Conservation (phyloP, 2,888 invertebrate species). For the Ophion ellenae region DNA sequence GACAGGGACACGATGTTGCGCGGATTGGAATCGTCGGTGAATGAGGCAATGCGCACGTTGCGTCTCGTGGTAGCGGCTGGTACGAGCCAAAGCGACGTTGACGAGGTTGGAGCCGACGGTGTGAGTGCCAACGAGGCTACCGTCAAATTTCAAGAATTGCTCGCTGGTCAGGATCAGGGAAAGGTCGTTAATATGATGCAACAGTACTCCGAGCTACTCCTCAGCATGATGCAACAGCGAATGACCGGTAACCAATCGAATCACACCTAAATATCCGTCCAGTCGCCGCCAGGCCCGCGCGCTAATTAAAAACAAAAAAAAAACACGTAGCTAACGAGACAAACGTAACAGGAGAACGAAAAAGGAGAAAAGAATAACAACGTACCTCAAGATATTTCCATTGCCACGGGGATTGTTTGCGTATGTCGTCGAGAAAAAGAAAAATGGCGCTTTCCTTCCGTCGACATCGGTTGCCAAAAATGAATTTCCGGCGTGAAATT, state of each 20-base stretch:
- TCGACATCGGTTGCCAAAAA: slow-evolving; percentile 7
- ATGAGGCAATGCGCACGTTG: slow-evolving; percentile 83
- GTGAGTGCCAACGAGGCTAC: slow-evolving; percentile 84
- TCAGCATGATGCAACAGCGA: slow-evolving; percentile 87
- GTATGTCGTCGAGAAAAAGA: slow-evolving; percentile 38
- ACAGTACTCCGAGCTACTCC: slow-evolving; percentile 87
- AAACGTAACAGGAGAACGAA: not conserved
- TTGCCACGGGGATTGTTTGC: slow-evolving; percentile 58
- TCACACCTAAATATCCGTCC: slow-evolving; percentile 77
- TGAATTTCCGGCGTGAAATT: slow-evolving; percentile 19
- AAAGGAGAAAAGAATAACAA: slow-evolving; percentile 52
- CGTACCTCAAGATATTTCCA: slow-evolving; percentile 66
- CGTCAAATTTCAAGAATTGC: slow-evolving; percentile 84
- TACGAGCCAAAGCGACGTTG: slow-evolving; percentile 69
- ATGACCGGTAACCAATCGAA: slow-evolving; percentile 82
- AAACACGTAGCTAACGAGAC: slow-evolving; percentile 39
- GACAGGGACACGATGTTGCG: slow-evolving; percentile 84
- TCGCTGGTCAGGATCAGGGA: slow-evolving; percentile 83
- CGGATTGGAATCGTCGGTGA: slow-evolving; percentile 82
- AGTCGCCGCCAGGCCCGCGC: slow-evolving; percentile 45
- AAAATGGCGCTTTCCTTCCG: not conserved
- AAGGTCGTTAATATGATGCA: slow-evolving; percentile 87
- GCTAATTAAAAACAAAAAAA: slow-evolving; percentile 17
- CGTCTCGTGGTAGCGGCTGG: slow-evolving; percentile 79
- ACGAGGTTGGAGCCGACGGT: slow-evolving; percentile 72